phyloP scores from a whole-genome alignment of 2,888 invertebrate genomes.

The Drosophila setosimentum region DNA sequence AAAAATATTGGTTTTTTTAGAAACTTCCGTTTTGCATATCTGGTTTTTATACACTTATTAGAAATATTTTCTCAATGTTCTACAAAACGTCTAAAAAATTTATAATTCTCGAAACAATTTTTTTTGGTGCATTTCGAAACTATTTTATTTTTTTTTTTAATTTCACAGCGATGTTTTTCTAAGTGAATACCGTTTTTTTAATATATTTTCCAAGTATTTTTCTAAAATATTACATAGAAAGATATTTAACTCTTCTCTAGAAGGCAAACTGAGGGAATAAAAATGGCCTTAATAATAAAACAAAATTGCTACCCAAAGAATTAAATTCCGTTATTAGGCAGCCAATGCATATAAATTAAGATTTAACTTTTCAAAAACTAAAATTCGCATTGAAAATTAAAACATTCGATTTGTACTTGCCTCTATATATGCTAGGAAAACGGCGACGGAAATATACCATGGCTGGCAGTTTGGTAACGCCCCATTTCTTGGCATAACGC shows the following conservation, averaged over 20 bases:
- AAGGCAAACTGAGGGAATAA: neutral
- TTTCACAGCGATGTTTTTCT: no score
- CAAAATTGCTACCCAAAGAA: neutral
- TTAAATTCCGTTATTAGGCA: no score
- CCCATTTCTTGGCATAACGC: constrained; percentile 96
- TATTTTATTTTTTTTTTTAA: neutral
- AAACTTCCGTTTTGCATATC: neutral
- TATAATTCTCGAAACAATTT: neutral
- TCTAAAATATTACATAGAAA: neutral
- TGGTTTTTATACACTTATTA: accelerated
- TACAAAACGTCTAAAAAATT: neutral
- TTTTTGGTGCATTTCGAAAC: neutral
- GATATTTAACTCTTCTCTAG: neutral
- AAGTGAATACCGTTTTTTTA: neutral
- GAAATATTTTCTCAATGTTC: neutral
- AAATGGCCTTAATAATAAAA: neutral
- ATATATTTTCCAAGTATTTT: neutral
- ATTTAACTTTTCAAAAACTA: neutral
- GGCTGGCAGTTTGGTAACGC: constrained; percentile 95
- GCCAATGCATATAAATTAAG: neutral
- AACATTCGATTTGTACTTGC: constrained; percentile 84
- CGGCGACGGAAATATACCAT: constrained; percentile 96
- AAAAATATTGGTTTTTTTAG: neutral
- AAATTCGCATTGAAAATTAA: neutral
- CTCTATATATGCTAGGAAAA: constrained; percentile 97